These are phyloP conservation scores for Octodon degus DNA, from an alignment of 2,113 vertebrate species.

Conservation along the genomic window DNA sequence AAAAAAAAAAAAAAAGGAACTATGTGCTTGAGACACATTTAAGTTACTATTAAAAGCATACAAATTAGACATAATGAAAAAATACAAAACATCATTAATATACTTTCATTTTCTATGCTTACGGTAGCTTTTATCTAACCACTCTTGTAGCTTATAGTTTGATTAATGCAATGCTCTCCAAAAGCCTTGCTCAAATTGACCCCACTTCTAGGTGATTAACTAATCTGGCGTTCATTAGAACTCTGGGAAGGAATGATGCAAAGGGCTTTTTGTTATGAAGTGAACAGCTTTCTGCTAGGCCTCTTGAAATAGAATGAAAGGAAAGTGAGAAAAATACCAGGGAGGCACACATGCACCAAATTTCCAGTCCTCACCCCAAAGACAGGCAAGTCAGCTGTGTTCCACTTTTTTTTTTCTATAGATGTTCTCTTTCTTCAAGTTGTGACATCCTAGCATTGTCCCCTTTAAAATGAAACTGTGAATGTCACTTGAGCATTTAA, in stretches of 20 bases:
- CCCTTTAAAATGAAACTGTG: background rate
- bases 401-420: background rate
- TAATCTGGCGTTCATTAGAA: background rate
- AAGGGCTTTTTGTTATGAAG: background rate
- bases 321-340: background rate
- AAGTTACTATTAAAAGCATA: background rate
- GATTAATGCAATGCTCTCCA: background rate
- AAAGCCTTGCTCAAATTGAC: background rate
- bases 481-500: conserved; percentile 53
- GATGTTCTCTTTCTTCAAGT: background rate
- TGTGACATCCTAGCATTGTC: background rate
- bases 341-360: rapidly evolving
- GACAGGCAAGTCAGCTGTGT: background rate
- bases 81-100: background rate
- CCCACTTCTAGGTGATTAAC: background rate
- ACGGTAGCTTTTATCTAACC: background rate
- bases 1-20: too few species aligned
- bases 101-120: background rate
- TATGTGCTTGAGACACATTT: background rate
- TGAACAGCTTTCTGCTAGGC: rapidly evolving
- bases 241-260: background rate
- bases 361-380: background rate
- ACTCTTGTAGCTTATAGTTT: background rate
- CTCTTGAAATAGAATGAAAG: background rate
- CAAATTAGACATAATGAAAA: background rate